Percentiles rank a stretch among this genome's conserved stretches.
phyloP scores from a whole-genome alignment of 2,797 vertebrate genomes.

The Australoheros facetus region DNA sequence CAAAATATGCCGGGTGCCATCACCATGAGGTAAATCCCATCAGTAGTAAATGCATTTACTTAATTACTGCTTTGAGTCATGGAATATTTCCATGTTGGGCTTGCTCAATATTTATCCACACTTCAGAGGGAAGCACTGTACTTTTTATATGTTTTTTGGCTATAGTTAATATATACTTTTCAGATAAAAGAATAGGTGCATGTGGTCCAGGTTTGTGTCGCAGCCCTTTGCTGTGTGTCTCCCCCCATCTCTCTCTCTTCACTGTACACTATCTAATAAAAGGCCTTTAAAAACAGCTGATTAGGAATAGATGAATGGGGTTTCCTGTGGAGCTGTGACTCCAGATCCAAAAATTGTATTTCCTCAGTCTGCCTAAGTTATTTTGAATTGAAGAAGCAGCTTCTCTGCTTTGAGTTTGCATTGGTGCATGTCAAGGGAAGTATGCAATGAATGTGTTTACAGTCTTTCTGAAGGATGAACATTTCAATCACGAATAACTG shows the following conservation, averaged over 20 bases:
- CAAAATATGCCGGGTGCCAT: background rate
- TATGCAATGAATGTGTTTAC: background rate
- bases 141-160: background rate
- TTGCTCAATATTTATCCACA: background rate
- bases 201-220: too few species aligned
- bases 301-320: background rate
- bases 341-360: background rate
- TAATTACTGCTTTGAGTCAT: background rate
- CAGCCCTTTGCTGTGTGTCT: too few species aligned
- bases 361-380: background rate
- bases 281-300: too few species aligned
- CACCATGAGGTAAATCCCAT: background rate
- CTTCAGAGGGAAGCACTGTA: background rate
- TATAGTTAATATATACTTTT: background rate
- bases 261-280: too few species aligned
- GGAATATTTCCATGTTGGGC: background rate
- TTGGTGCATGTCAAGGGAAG: background rate
- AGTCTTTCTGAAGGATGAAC: background rate
- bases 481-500: background rate
- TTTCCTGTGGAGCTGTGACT: background rate
- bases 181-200: too few species aligned
- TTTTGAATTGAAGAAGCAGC: background rate
- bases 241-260: too few species aligned
- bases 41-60: background rate
- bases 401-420: background rate